Conservation (phyloP, 2,113 vertebrate genomes). For the Rhinoptilus africanus region DNA sequence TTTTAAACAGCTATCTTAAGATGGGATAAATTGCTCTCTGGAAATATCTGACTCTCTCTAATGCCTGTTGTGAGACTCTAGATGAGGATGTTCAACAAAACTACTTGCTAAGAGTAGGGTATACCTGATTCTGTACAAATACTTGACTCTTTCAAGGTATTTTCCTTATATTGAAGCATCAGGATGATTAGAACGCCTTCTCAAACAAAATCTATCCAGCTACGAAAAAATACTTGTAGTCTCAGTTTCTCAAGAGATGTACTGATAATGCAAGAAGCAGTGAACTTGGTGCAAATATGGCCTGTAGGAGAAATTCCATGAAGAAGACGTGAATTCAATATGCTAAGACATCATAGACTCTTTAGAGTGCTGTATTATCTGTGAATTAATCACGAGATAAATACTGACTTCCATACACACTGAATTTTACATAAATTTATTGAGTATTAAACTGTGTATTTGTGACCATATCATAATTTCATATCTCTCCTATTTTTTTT, state of each 20-base stretch:
- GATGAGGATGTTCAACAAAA: background rate
- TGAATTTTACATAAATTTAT: background rate
- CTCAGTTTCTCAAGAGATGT: background rate
- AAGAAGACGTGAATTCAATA: background rate
- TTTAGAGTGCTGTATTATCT: background rate
- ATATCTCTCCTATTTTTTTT: background rate
- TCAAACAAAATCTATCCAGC: background rate
- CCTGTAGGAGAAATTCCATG: background rate
- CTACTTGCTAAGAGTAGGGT: background rate
- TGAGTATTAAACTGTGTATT: background rate
- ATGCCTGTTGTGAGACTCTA: background rate
- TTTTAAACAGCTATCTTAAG: slow-evolving; percentile 21
- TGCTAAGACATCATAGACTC: background rate
- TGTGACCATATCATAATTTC: background rate
- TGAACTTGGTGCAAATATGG: background rate
- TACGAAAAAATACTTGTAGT: background rate
- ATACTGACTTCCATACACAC: background rate
- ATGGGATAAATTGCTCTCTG: background rate
- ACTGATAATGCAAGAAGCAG: background rate
- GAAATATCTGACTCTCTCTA: background rate
- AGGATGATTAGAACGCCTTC: background rate
- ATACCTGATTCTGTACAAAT: background rate
- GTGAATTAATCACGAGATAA: background rate
- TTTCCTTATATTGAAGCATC: background rate
- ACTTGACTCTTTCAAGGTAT: background rate